Percentiles rank a stretch among this genome's conserved stretches.
Conservation (phyloP, 2,888 invertebrate genomes). For the Cistogaster globosa region DNA sequence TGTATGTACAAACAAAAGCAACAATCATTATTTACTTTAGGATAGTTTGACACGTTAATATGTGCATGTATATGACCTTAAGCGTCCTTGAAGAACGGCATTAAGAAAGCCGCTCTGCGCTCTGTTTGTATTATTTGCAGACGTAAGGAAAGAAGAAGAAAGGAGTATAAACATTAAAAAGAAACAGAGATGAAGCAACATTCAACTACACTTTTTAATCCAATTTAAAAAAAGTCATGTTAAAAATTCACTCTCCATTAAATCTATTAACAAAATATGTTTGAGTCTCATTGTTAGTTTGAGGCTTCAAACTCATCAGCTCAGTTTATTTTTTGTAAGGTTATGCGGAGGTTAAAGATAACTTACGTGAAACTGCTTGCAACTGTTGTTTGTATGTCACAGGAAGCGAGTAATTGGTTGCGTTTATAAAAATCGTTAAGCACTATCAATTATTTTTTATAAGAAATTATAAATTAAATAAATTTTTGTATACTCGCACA, state of each 20-base stretch:
- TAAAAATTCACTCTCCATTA: no score
- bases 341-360: conserved; percentile 64
- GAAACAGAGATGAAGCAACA: no score
- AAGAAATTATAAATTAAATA: background rate
- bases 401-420: conserved; percentile 23
- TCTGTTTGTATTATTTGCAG: conserved; percentile 25
- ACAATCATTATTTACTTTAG: conserved; percentile 37
- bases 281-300: background rate
- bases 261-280: background rate
- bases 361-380: conserved; percentile 48
- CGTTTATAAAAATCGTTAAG: conserved; percentile 10
- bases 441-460: background rate
- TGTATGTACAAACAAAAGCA: no score
- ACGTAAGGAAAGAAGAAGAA: background rate
- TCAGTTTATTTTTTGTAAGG: conserved; percentile 25
- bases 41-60: background rate
- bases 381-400: background rate
- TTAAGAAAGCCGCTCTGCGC: conserved; percentile 4
- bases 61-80: conserved; percentile 63
- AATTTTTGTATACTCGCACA: background rate
- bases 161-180: no score
- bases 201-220: no score
- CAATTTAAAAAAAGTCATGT: no score
- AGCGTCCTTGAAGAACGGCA: conserved; percentile 61
- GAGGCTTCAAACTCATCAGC: background rate